Base-by-base conservation (phyloP, 2,797 vertebrate genomes). In the Lepus oiostolus region DNA sequence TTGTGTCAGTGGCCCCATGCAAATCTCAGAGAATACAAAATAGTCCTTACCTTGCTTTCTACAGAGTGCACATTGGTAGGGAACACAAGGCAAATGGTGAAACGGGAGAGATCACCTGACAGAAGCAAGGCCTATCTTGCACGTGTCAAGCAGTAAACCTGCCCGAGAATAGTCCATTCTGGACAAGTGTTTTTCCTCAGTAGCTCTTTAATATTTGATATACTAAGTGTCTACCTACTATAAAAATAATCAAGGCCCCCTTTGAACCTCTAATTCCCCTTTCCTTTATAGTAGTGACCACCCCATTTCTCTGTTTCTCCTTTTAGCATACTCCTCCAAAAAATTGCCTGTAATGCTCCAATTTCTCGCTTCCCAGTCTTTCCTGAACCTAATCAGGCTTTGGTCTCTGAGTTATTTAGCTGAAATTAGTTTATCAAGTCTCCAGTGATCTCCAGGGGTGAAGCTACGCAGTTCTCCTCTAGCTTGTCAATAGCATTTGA, bases 371-470 rank as follows among this genome's bases (percentile, higher is more conserved):
- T 70, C 26, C 62, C 16, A 88, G 4, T 68, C 38, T 47, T 87
- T 77, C 7, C 68, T 65, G 67, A 92, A 75, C 7, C n/a, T 9
- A 42, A 0, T 24, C 17, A 52, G 26, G 58, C 38, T 82, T 91
- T 93, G 70, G 80, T 62, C 60, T 17, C 19, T 79, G 42, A 6
- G 26, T 80, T 62, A 82, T 5, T 35, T 52, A 42, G 65, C 54
- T 86, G 71, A 90, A 93, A 50, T 93, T 67, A 70, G 71, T 72
- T 96, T 81, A 26, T 86, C 68, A 65, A 86, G 94, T 86, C 81
- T 90, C 90, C 88, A 81, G 75, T 95, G 94, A 93, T 93, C 88
- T 84, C 91, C 95, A 90, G 90, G 84, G 95, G 94, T 83, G 76
- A 89, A n/a, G 47, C 35, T 83, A 87, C 60, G 84, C 47, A 83